Conservation (phyloP, 2,113 vertebrate genomes). For the Embiotoca jacksoni region DNA sequence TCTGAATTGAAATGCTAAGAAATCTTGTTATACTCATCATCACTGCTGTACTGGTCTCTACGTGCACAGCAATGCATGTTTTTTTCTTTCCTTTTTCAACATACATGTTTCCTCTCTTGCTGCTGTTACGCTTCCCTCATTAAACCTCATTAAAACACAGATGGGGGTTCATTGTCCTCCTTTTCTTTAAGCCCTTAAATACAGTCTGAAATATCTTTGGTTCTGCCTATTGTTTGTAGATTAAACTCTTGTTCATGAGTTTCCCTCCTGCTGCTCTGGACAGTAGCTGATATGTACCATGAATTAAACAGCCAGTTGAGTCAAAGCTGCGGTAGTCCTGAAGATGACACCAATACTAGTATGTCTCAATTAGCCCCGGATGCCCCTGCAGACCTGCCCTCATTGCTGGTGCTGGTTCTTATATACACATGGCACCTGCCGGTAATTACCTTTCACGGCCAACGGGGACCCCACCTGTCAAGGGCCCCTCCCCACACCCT, state of each 20-base stretch:
- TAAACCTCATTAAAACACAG: conserved; percentile 49
- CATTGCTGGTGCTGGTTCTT: conserved; percentile 7
- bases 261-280: conserved; percentile 59
- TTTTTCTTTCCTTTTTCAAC: conserved; percentile 6
- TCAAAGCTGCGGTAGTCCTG: conserved; percentile 24
- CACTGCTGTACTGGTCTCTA: not conserved
- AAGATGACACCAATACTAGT: conserved; percentile 54
- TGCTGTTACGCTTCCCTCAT: conserved; percentile 39
- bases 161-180: conserved; percentile 39
- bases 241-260: conserved; percentile 54
- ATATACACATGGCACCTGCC: conserved; percentile 42
- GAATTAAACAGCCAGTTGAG: conserved; percentile 27
- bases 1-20: conserved; percentile 27
- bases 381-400: conserved; percentile 16
- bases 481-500: conserved; percentile 21
- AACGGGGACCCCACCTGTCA: conserved; percentile 45
- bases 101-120: conserved; percentile 27
- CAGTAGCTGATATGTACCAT: conserved; percentile 45
- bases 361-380: conserved; percentile 46
- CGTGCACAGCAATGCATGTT: conserved; percentile 1
- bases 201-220: conserved; percentile 51
- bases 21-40: conserved; percentile 14
- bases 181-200: conserved; percentile 38
- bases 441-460: conserved; percentile 59
- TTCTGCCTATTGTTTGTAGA: conserved; percentile 66